Conservation (phyloP, 2,797 vertebrate species). For the Propithecus perrieri region DNA sequence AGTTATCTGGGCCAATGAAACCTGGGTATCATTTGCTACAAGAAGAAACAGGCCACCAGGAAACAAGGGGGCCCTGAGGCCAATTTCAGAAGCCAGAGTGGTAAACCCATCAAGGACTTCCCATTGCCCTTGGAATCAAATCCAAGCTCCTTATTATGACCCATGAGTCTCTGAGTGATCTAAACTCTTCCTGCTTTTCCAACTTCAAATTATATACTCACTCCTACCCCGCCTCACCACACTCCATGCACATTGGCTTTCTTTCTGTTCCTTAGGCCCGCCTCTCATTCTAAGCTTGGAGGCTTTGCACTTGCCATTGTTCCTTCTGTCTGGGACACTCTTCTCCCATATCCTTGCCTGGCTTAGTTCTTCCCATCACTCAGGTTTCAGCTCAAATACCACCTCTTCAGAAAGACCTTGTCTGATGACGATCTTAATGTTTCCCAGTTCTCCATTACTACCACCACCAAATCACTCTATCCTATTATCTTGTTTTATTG, state of each 20-base stretch:
- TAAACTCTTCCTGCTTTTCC: background rate
- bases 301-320: background rate
- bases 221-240: rapidly evolving
- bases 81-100: background rate
- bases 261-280: background rate
- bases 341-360: background rate
- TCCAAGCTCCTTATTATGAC: background rate
- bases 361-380: background rate
- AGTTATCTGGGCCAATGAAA: background rate
- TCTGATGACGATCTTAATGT: background rate
- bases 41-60: background rate
- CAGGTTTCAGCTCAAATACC: background rate
- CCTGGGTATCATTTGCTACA: background rate
- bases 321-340: background rate
- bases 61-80: background rate
- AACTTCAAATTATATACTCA: background rate
- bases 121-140: background rate
- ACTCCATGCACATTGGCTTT: background rate
- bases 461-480: background rate
- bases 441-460: background rate
- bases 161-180: background rate
- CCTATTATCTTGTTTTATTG: background rate
- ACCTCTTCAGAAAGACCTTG: background rate
- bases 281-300: background rate
- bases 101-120: background rate